Evolutionary conservation across 2,113 vertebrate genomes (phyloP).

Genomic region (Daphoenositta chrysoptera): DNA sequence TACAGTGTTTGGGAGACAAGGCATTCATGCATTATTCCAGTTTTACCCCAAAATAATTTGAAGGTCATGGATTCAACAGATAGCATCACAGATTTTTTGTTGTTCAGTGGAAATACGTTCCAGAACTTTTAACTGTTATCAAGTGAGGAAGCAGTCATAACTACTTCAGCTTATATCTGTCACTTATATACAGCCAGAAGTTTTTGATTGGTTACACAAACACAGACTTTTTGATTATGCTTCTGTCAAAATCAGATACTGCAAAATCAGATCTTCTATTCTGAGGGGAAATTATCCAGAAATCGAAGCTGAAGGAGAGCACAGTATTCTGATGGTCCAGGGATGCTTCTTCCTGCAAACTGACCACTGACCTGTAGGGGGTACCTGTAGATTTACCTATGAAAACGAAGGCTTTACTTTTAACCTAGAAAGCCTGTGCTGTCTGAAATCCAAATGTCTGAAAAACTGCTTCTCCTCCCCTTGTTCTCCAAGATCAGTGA

Average conservation of each 20-base stretch:
- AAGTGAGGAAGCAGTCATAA: background rate
- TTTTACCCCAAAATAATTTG: background rate
- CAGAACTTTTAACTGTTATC: background rate
- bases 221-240: background rate
- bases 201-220: background rate
- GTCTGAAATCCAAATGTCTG: background rate
- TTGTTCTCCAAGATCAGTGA: background rate
- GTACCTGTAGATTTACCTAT: background rate
- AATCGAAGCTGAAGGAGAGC: background rate
- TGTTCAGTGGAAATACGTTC: background rate
- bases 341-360: background rate
- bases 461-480: background rate
- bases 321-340: background rate
- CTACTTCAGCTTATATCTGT: background rate
- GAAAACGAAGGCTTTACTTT: background rate
- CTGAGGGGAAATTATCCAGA: background rate
- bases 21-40: background rate
- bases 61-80: background rate
- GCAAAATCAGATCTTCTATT: background rate
- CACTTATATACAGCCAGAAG: background rate
- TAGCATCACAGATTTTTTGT: background rate
- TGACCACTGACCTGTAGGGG: background rate
- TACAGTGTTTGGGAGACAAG: background rate
- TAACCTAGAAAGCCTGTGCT: background rate
- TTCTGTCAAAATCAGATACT: background rate